Base-by-base conservation (phyloP, 1,140 invertebrate genomes). In the Lepidurus arcticus region DNA sequence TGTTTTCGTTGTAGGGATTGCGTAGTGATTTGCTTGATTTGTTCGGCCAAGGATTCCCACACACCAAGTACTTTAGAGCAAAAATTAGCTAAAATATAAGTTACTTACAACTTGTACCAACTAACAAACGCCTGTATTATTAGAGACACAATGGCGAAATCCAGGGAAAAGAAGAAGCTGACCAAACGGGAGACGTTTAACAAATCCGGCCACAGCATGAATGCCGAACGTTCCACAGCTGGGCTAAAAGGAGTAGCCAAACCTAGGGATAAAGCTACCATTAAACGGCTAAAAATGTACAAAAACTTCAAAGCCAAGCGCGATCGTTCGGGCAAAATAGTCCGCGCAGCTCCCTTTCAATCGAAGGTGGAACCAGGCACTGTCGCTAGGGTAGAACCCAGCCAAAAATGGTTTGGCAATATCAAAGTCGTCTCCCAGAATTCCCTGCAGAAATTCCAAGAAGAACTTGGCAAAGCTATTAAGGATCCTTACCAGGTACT, bases 351-450 rank as follows among this genome's bases (percentile, higher is more conserved):
- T 7, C 96, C 97, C 2, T 99, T 97, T 84, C 94, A 99, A 91
- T 92, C 91, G 53, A 91, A 90, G 85, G 85, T 97, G 16, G 85
- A 91, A n/a, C 92, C 95, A 77, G 98, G 98, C 34, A 93, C 95
- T 2, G 89, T 93, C 82, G 95, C 97, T 45, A 88, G 98, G 75
- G 92, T 99, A 8, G 97, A 98, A 86, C 98, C 98, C 8, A 98
- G 95, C 81, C 93, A 96, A 83, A 96, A 94, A 85, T 99, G 98
- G 98, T 99, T 99, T 87, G 96, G 96, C 80, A 96, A 96, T 83
- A 92, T 93, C 0, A 87, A 93, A 80, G 92, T 95, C 0, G 73
- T 76, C 73, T 76, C 94, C 0, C 97, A 99, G 86, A 91, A 90
- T 83, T 93, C 95, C 6, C 86, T 99, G 42, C 98, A 99, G 87